Percentiles rank a stretch among this genome's conserved stretches.
These are phyloP conservation scores for Melanaphis sacchari DNA, from an alignment of 1,140 invertebrate genomes.

Conservation along the genomic window DNA sequence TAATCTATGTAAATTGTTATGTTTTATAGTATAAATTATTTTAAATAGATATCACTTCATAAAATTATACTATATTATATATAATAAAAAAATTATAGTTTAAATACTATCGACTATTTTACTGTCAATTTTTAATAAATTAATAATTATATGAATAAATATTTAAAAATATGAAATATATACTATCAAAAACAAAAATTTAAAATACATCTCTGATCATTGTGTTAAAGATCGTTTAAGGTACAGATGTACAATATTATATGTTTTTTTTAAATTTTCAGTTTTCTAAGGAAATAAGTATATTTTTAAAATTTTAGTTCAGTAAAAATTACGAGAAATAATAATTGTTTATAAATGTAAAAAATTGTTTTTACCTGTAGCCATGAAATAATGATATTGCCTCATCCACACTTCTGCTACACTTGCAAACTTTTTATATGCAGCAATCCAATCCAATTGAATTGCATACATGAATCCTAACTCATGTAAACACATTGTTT, in stretches of 20 bases:
- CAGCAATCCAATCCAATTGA: neutral
- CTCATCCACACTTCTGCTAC: neutral
- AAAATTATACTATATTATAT: no score
- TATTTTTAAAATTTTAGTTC: neutral
- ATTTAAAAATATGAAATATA: no score
- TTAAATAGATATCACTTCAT: no score
- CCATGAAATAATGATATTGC: conserved; percentile 43
- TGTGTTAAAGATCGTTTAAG: neutral
- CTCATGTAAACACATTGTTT: neutral
- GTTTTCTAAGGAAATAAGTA: neutral
- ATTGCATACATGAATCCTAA: conserved; percentile 41
- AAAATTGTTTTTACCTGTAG: neutral
- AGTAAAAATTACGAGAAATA: neutral
- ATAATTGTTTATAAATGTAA: neutral
- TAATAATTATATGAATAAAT: no score
- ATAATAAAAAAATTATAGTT: no score
- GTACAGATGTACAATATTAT: neutral
- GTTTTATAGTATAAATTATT: no score
- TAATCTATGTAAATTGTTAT: no score
- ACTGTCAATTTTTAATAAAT: no score
- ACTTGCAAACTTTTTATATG: neutral
- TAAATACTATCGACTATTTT: no score
- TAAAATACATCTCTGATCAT: neutral
- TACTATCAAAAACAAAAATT: neutral
- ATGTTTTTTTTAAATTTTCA: no score